Base-by-base conservation (phyloP, 2,888 invertebrate genomes). In the Choristoneura rosaceana region DNA sequence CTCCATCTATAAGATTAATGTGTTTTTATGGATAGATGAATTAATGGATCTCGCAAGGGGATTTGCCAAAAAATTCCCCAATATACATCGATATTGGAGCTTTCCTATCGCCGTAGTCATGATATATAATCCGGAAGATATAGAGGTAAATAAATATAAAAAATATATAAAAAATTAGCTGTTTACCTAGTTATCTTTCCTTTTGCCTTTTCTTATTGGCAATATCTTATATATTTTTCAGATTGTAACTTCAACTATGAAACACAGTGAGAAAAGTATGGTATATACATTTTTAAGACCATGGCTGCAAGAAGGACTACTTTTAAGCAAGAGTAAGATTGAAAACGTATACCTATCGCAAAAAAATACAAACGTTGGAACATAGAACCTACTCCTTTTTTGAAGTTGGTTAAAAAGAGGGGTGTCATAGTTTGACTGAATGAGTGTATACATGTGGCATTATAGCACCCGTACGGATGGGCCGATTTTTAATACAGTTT, bases 301-400 rank as follows among this genome's bases (percentile, higher is more conserved):
- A 0, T 95, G 95, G 90, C 80, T 95, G 15, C 90, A 92, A 9
- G 90, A 93, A 14, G 95, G 95, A 10, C 80, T 95, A 0, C 86
- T 95, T 2, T 82, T 92, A 5, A 95, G 95, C 74, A 82, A 79
- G 55, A 89, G 90, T 90, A 82, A 76, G n/a, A 38, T 38, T 38
- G 25, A 25, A 25, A 0, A 25, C 25, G 1, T 25, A 25, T 25
- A n/a, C n/a, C n/a, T n/a, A 25, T 25, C 25, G 25, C 25, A 25
- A 25, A 1, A n/a, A n/a, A n/a, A n/a, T n/a, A n/a, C n/a, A n/a
- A n/a, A n/a, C n/a, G n/a, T n/a, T n/a, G n/a, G n/a, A n/a, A n/a
- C n/a, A n/a, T n/a, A n/a, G n/a, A n/a, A n/a, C n/a, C n/a, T n/a
- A n/a, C n/a, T n/a, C n/a, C n/a, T n/a, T n/a, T n/a, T n/a, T n/a